Conservation (phyloP, 2,888 invertebrate genomes). For the Dynastes maya region DNA sequence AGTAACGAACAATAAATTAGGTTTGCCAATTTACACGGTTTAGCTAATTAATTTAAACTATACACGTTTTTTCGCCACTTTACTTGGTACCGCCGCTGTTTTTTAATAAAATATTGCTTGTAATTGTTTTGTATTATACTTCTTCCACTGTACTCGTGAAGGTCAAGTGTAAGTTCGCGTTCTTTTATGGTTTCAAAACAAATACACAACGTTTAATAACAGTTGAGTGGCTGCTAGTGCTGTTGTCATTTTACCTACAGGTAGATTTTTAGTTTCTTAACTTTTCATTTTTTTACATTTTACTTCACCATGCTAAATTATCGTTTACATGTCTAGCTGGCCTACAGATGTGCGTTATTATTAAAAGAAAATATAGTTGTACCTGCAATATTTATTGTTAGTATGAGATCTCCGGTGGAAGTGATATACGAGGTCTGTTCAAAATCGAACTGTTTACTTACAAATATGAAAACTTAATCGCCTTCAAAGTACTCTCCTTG, state of each 20-base stretch:
- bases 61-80: conserved; percentile 10
- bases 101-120: conserved; percentile 27
- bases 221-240: conserved; percentile 10
- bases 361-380: too few relatives aligned
- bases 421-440: too few relatives aligned
- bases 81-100: conserved; percentile 11
- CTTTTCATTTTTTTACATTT: too few relatives aligned
- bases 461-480: too few relatives aligned
- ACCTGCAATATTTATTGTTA: too few relatives aligned
- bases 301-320: too few relatives aligned
- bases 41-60: conserved; percentile 28
- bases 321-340: too few relatives aligned
- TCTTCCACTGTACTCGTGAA: conserved; percentile 22
- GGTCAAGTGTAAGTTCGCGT: conserved; percentile 35
- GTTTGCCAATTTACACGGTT: conserved; percentile 24
- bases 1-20: conserved; percentile 27
- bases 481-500: too few relatives aligned
- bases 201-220: conserved; percentile 25
- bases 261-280: neutral
- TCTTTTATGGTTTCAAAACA: conserved; percentile 27
- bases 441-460: too few relatives aligned
- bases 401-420: too few relatives aligned
- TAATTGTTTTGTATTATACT: conserved; percentile 38
- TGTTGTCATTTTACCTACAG: neutral
- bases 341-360: too few relatives aligned